Percentiles rank a stretch among this genome's conserved stretches.
phyloP scores from a whole-genome alignment of 1,140 invertebrate species.

The Drosophila bifasciata region DNA sequence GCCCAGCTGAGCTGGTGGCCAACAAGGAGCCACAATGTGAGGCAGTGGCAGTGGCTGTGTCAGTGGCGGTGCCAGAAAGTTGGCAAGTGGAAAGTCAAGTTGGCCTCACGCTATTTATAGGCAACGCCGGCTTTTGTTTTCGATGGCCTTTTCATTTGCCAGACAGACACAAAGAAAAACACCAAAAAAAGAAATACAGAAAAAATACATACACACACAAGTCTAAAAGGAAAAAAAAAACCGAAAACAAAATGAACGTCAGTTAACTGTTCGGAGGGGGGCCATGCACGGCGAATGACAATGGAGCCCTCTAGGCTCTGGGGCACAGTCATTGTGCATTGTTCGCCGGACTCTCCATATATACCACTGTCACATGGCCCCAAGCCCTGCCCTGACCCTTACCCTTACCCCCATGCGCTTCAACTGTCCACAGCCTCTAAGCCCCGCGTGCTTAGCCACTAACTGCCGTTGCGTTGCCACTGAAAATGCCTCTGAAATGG shows the following conservation, averaged over 20 bases:
- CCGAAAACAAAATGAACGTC: constrained; percentile 35
- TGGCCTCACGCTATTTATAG: constrained; percentile 77
- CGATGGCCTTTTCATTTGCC: constrained; percentile 81
- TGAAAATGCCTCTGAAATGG: neutral
- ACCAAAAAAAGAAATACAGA: constrained; percentile 36
- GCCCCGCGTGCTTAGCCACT: constrained; percentile 55
- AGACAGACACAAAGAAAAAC: constrained; percentile 58
- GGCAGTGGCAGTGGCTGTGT: constrained; percentile 3
- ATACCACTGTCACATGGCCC: neutral
- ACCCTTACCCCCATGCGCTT: neutral
- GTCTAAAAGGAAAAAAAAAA: constrained; percentile 14
- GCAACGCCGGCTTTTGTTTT: constrained; percentile 79
- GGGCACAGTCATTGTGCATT: constrained; percentile 30
- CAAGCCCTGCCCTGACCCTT: too few relatives aligned
- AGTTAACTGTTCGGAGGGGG: constrained; percentile 46
- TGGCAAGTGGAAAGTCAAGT: constrained; percentile 74
- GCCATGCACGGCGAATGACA: constrained; percentile 45
- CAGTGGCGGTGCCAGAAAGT: constrained; percentile 44
- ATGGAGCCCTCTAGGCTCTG: constrained; percentile 23
- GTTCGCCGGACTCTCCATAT: constrained; percentile 32
- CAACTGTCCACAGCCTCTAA: constrained; percentile 17
- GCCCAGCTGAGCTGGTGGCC: constrained; percentile 25
- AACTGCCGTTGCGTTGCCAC: constrained; percentile 46
- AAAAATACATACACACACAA: constrained; percentile 10
- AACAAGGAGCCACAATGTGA: constrained; percentile 27